Evolutionary conservation across 1,140 invertebrate genomes (phyloP).

Genomic region (Idris sp.): DNA sequence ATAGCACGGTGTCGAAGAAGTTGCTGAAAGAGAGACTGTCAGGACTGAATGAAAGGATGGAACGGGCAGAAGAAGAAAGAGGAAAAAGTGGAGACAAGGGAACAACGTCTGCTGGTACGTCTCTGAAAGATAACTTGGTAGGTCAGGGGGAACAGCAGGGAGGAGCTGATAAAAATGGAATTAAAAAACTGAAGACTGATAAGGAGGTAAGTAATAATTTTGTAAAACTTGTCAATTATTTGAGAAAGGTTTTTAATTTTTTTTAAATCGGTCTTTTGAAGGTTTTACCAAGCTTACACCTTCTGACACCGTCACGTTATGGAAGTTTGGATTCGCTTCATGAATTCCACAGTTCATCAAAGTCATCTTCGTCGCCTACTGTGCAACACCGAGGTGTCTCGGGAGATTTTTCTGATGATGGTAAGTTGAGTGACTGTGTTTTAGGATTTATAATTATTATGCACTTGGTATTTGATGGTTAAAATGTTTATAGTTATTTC

Average conservation of each 20-base stretch:
- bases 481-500: too few species aligned
- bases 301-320: constrained; percentile 67
- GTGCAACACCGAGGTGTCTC: constrained; percentile 68
- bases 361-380: constrained; percentile 70
- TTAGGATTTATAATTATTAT: too few species aligned
- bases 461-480: too few species aligned
- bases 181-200: constrained; percentile 77
- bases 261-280: constrained; percentile 1
- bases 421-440: constrained; percentile 72
- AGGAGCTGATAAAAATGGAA: constrained; percentile 64
- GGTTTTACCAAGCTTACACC: constrained; percentile 34
- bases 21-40: constrained; percentile 64
- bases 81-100: constrained; percentile 56
- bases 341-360: constrained; percentile 75
- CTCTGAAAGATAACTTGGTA: background rate
- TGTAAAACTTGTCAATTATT: too few species aligned
- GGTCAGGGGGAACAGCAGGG: background rate
- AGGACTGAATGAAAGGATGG: constrained; percentile 63
- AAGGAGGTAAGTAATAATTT: constrained; percentile 67
- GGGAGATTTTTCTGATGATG: constrained; percentile 79
- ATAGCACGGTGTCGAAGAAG: constrained; percentile 68
- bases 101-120: constrained; percentile 54
- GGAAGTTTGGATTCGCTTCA: constrained; percentile 84
- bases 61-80: constrained; percentile 30
- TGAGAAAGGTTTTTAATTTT: constrained; percentile 1